Evolutionary conservation across 2,113 vertebrate species (phyloP), one percentile per base, ranked within the genome.

Genomic region (Syrrhaptes paradoxus): DNA sequence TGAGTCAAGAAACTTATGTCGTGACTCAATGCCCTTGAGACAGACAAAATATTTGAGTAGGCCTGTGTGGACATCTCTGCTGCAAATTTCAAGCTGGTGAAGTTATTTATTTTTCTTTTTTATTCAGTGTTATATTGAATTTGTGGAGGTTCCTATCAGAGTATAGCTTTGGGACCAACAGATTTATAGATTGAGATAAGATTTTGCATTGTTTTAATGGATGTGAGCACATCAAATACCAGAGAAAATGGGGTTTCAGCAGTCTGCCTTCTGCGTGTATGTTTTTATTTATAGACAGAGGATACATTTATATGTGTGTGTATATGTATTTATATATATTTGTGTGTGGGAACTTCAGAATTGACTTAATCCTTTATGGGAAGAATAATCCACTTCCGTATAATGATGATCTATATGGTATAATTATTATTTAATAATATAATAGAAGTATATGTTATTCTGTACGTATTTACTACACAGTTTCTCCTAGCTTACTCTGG

Each of bases 221-320:
- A 6, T 15, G 14, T 8, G 5, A 10, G 55, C 13, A 3, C 7
- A 11, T 20, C 12, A 11, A 55, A 21, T 7, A 16, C 8, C 2
- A 9, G 11, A 49, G 59, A 34, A 74, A 62, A 24, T 7, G 29
- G 19, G 24, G 25, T 54, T 46, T 83, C 16, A 13, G 7, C 31
- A 18, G 14, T 12, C 6, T 26, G 4, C 18, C 8, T n/a, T 54
- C 22, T 38, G 1, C 26, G 7, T 31, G 7, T 24, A 7, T 49
- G 15, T 29, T 24, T 55, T 67, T 36, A 18, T 31, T 41, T 41
- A 10, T 3, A 74, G 15, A 5, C 7, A 48, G 63, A 45, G 14
- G 6, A 67, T 43, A 12, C 0, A 5, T 25, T 51, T 17, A 11
- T 10, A 4, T 29, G 8, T 38, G 11, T 7, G 2, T 29, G 9